Evolutionary conservation across 2,113 vertebrate species (phyloP).

Genomic region (Syngnathus scovelli): DNA sequence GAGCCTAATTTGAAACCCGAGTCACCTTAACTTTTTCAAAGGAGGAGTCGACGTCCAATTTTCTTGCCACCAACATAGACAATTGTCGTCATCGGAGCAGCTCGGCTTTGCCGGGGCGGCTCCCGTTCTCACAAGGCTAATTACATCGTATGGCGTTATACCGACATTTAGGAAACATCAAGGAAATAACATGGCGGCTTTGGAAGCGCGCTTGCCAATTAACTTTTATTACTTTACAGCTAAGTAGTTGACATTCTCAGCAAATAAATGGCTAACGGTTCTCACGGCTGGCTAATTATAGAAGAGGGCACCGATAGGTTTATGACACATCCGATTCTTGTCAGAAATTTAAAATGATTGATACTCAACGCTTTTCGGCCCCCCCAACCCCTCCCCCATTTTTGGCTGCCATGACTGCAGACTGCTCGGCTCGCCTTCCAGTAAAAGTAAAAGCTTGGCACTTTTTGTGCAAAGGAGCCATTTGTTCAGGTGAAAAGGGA

Average conservation of each 20-base stretch:
- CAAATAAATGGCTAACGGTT: background rate
- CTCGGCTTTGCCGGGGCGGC: conserved; percentile 49
- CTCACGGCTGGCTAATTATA: background rate
- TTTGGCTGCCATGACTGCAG: conserved; percentile 49
- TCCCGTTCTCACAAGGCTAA: conserved; percentile 45
- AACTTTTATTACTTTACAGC: background rate
- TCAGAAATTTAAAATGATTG: background rate
- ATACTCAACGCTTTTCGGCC: conserved; percentile 55
- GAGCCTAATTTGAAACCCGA: no score
- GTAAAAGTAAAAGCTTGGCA: conserved; percentile 69
- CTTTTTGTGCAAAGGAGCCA: conserved; percentile 68
- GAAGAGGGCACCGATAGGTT: background rate
- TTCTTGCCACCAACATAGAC: conserved; percentile 37
- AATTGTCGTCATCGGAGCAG: conserved; percentile 51
- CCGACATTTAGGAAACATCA: conserved; percentile 46
- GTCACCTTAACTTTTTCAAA: no score
- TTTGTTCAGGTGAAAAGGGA: conserved; percentile 72
- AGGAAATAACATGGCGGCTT: conserved; percentile 60
- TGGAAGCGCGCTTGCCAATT: conserved; percentile 34
- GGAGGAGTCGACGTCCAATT: conserved; percentile 25
- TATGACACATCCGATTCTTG: background rate
- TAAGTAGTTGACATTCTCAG: background rate
- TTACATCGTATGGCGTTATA: conserved; percentile 51
- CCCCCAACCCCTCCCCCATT: background rate
- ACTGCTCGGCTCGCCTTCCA: conserved; percentile 37